Conservation (phyloP, 2,797 vertebrate species). For the Pteronotus mesoamericanus region DNA sequence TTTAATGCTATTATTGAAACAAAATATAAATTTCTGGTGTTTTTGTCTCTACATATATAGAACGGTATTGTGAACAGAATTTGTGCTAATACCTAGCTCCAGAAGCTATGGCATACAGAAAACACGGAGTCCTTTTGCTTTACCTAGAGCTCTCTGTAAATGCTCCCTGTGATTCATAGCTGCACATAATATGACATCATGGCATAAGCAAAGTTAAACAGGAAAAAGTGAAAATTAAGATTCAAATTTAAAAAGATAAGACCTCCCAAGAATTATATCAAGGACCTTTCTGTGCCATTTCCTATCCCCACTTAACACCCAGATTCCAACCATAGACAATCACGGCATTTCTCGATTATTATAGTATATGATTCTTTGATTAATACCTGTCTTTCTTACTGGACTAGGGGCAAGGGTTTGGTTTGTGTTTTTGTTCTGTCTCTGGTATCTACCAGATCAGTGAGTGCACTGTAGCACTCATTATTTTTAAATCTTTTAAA, state of each 20-base stretch:
- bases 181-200: background rate
- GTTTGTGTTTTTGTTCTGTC: background rate
- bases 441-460: background rate
- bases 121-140: background rate
- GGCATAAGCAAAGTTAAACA: background rate
- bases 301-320: background rate
- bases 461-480: background rate
- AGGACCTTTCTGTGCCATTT: background rate
- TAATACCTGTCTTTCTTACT: background rate
- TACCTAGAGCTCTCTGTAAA: background rate
- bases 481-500: background rate
- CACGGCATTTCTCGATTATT: background rate
- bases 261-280: background rate
- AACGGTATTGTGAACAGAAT: background rate
- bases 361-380: background rate
- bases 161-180: background rate
- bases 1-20: background rate
- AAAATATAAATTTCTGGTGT: background rate
- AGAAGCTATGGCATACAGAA: background rate
- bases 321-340: accelerated
- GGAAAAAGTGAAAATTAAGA: background rate
- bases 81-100: background rate
- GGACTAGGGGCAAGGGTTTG: background rate
- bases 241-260: background rate
- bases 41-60: background rate